Evolutionary conservation across 2,113 vertebrate species (phyloP).

Genomic region (Oncorhynchus keta): DNA sequence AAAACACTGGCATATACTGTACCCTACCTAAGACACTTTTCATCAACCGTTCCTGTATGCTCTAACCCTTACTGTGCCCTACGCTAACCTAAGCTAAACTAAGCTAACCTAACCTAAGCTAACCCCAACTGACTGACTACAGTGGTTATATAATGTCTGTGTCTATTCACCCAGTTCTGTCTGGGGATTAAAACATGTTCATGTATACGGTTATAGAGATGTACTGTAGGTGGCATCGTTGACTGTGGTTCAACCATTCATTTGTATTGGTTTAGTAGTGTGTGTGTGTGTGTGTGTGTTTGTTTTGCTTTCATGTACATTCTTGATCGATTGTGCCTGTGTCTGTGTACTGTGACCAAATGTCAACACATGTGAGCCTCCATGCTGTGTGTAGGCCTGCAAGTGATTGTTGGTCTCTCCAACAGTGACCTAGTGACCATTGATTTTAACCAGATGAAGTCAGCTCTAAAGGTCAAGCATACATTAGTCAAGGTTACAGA

Average conservation of each 20-base stretch:
- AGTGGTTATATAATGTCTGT: background rate
- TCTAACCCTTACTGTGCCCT: background rate
- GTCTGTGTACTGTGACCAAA: background rate
- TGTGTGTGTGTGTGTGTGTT: background rate
- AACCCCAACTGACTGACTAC: background rate
- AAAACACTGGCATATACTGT: no score
- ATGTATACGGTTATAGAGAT: constrained; percentile 10
- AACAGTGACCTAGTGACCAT: no score
- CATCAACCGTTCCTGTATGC: background rate
- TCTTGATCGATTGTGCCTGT: constrained; percentile 5
- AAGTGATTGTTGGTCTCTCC: background rate
- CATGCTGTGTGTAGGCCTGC: background rate
- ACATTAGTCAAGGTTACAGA: constrained; percentile 2
- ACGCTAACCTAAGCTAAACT: background rate
- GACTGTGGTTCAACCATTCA: constrained; percentile 32
- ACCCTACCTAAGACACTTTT: background rate
- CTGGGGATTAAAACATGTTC: constrained; percentile 16
- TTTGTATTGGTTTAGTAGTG: background rate
- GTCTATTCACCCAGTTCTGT: background rate
- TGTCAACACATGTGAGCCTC: background rate
- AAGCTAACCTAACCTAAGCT: background rate
- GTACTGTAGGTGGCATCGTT: constrained; percentile 66
- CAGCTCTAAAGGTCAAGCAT: constrained; percentile 20
- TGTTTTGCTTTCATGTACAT: background rate
- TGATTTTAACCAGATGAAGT: background rate